A percentile compares a stretch with the other conserved stretches of the same genome.
Conservation (phyloP, 2,113 vertebrate genomes). For the Monopterus albus region DNA sequence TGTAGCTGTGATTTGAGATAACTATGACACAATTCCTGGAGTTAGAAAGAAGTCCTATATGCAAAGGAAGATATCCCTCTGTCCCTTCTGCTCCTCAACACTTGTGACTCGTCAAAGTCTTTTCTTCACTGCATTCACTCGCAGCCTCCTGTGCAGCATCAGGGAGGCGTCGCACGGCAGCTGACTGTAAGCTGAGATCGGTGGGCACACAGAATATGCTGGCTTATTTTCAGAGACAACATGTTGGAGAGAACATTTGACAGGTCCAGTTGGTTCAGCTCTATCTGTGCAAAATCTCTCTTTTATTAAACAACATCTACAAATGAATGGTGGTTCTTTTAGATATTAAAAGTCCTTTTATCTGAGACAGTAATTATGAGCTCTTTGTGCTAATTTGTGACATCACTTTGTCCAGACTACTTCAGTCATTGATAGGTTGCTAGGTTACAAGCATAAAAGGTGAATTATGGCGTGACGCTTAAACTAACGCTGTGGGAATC, state of each 20-base stretch:
- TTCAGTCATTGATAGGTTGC: too few relatives aligned
- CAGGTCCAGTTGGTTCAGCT: neutral
- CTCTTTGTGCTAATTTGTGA: too few relatives aligned
- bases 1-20: neutral
- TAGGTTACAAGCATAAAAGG: too few relatives aligned
- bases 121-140: neutral
- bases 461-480: too few relatives aligned
- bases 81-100: neutral
- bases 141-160: neutral
- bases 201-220: neutral
- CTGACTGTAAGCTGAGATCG: neutral
- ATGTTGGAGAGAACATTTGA: neutral
- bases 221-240: neutral
- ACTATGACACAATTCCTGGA: neutral
- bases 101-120: neutral
- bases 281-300: neutral
- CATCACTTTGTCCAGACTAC: too few relatives aligned
- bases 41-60: neutral
- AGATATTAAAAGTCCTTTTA: neutral
- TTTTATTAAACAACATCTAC: neutral
- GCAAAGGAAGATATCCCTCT: neutral
- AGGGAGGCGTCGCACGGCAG: neutral
- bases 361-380: too few relatives aligned
- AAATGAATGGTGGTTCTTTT: neutral
- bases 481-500: too few relatives aligned